phyloP scores from a whole-genome alignment of 2,888 invertebrate species.

The Opisthograptis luteolata region DNA sequence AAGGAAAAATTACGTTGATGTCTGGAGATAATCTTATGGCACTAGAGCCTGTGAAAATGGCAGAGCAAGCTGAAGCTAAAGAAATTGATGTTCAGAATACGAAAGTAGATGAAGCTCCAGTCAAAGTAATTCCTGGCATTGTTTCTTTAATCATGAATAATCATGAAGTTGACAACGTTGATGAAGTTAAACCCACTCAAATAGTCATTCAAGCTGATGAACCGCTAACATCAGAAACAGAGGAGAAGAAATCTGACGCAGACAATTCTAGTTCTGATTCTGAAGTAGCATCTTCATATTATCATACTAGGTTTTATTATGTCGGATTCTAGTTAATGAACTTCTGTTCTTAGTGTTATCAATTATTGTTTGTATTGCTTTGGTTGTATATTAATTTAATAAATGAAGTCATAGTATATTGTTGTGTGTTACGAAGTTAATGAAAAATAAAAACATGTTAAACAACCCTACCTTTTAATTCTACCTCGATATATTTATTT shows the following conservation, averaged over 20 bases:
- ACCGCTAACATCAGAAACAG: conserved; percentile 27
- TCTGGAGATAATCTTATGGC: conserved; percentile 43
- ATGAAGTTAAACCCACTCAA: conserved; percentile 28
- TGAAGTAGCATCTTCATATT: conserved; percentile 73
- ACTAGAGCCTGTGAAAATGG: conserved; percentile 41
- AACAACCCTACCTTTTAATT: neutral
- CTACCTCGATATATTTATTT: neutral
- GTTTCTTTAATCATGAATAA: conserved; percentile 45
- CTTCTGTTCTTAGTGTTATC: neutral
- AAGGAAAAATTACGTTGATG: conserved; percentile 39
- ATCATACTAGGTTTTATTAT: conserved; percentile 68
- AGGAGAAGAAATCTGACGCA: conserved; percentile 39
- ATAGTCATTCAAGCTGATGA: conserved; percentile 36
- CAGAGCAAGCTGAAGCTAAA: conserved; percentile 28
- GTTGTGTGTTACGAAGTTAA: conserved; percentile 18
- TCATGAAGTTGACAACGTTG: conserved; percentile 18
- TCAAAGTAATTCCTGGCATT: conserved; percentile 47
- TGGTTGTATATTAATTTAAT: conserved; percentile 30
- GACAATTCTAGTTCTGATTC: conserved; percentile 57
- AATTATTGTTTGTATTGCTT: neutral
- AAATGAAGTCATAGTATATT: conserved; percentile 19
- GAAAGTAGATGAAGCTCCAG: conserved; percentile 34
- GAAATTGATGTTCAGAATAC: conserved; percentile 36
- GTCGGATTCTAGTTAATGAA: conserved; percentile 37
- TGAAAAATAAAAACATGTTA: conserved; percentile 22